Evolutionary conservation across 2,888 invertebrate species (phyloP).

Genomic region (Minunthozetes semirufus): DNA sequence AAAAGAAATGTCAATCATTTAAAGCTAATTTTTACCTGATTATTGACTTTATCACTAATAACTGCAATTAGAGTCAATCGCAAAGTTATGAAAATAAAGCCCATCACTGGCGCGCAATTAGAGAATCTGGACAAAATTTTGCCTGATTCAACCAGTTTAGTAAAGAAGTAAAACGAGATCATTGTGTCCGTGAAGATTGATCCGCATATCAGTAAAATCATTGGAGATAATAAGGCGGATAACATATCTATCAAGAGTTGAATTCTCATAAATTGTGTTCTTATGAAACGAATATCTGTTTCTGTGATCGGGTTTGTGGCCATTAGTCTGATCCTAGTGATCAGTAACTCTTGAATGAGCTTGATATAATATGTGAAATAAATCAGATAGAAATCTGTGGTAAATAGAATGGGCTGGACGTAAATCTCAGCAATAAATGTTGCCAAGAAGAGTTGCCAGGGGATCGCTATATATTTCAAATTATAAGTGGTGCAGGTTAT

Average conservation of each 20-base stretch:
- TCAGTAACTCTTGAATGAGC: background rate
- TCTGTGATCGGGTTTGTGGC: background rate
- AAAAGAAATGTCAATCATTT: background rate
- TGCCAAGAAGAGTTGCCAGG: background rate
- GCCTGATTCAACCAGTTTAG: background rate
- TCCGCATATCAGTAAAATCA: background rate
- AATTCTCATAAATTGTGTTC: background rate
- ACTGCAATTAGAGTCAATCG: background rate
- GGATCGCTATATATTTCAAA: background rate
- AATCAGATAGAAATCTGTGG: background rate
- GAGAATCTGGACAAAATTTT: background rate
- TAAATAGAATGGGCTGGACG: background rate
- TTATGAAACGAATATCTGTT: background rate
- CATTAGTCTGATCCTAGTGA: background rate
- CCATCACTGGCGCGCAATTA: background rate
- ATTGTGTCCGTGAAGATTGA: constrained; percentile 11
- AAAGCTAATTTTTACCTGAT: background rate
- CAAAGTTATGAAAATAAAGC: background rate
- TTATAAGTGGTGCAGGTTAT: background rate
- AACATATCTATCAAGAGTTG: background rate
- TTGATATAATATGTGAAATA: constrained; percentile 2
- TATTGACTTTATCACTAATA: background rate
- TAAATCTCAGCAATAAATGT: background rate
- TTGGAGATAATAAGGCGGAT: background rate
- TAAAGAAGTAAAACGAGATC: background rate